Percentiles rank a stretch among this genome's conserved stretches.
phyloP scores from a whole-genome alignment of 1,140 invertebrate genomes.

The Drosophila insularis region DNA sequence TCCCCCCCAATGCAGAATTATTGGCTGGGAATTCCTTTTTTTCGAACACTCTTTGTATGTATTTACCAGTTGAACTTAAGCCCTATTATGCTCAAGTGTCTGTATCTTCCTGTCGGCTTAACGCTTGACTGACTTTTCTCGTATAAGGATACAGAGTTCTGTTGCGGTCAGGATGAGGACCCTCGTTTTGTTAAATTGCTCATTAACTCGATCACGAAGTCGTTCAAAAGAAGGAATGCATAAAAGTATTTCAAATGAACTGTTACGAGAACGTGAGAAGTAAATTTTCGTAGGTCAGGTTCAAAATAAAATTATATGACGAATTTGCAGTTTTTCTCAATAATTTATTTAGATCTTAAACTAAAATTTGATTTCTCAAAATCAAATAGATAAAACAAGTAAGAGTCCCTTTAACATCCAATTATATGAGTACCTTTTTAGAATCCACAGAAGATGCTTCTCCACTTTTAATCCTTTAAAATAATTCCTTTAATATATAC shows the following conservation, averaged over 20 bases:
- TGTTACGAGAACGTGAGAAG: constrained; percentile 35
- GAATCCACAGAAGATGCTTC: no score
- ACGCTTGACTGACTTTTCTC: constrained; percentile 38
- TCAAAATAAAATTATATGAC: background rate
- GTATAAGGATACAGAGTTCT: constrained; percentile 17
- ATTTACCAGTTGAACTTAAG: constrained; percentile 17
- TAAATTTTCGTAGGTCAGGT: constrained; percentile 27
- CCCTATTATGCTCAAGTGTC: constrained; percentile 42
- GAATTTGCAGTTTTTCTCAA: no score
- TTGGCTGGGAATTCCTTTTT: constrained; percentile 16
- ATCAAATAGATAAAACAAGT: no score
- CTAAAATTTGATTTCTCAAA: background rate
- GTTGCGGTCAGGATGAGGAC: constrained; percentile 3
- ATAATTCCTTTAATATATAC: no score
- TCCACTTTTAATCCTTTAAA: no score
- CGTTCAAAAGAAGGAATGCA: background rate
- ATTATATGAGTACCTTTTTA: no score
- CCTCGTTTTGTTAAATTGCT: constrained; percentile 48
- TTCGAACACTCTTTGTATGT: constrained; percentile 23
- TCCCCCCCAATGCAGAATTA: constrained; percentile 33
- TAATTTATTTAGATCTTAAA: background rate
- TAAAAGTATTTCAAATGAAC: constrained; percentile 20
- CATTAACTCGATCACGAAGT: constrained; percentile 40
- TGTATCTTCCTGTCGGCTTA: constrained; percentile 47
- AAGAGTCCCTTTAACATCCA: no score